A percentile compares a stretch with the other conserved stretches of the same genome.
phyloP scores from a whole-genome alignment of 2,113 vertebrate genomes.

The Castor canadensis region DNA sequence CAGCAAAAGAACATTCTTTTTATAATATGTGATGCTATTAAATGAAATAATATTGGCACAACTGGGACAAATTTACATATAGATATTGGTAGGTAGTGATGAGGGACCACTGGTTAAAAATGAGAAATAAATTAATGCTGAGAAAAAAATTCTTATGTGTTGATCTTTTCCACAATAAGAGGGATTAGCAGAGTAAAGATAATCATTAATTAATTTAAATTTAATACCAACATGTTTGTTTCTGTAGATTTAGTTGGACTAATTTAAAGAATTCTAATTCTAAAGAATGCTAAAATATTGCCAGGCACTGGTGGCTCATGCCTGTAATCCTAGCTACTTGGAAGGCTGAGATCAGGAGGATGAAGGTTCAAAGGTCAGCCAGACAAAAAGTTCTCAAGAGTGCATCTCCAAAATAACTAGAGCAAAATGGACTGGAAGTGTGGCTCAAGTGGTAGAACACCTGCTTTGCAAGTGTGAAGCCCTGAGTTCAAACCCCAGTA shows the following conservation, averaged over 20 bases:
- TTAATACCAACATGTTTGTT: not conserved
- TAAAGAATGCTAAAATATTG: constrained; percentile 32
- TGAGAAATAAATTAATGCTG: constrained; percentile 30
- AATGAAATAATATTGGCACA: constrained; percentile 8
- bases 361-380: no score
- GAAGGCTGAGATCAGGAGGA: no score
- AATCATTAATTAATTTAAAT: constrained; percentile 33
- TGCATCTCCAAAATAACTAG: no score
- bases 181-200: not conserved
- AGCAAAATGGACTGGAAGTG: no score
- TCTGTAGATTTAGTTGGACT: constrained; percentile 33
- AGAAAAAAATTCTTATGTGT: not conserved
- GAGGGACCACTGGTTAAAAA: constrained; percentile 29
- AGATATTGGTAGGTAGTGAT: not conserved
- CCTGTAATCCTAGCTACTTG: no score
- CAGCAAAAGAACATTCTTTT: not conserved
- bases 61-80: constrained; percentile 35
- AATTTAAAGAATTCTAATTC: not conserved
- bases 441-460: no score
- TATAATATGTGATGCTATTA: not conserved
- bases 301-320: no score
- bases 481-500: no score
- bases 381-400: no score
- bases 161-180: constrained; percentile 35
- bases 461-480: no score